Percentiles rank a stretch among this genome's conserved stretches.
Conservation (phyloP, 2,113 vertebrate species). For the Cervus canadensis region DNA sequence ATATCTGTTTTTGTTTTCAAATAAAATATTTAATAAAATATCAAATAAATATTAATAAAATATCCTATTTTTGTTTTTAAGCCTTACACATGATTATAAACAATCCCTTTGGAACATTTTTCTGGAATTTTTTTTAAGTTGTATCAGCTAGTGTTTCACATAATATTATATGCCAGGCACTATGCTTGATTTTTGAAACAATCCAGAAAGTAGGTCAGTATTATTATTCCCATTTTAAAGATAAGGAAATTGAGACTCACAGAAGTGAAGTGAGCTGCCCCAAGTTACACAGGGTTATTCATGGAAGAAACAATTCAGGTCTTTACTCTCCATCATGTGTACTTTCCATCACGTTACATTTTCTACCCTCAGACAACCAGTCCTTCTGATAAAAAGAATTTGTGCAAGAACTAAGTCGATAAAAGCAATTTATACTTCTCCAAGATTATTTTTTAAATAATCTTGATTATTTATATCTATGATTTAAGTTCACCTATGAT, state of each 20-base stretch:
- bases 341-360: background rate
- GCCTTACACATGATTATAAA: background rate
- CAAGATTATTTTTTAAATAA: background rate
- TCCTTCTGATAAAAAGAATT: background rate
- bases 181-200: background rate
- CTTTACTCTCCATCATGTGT: background rate
- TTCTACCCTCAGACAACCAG: background rate
- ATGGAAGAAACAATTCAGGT: background rate
- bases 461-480: no score
- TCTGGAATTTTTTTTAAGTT: background rate
- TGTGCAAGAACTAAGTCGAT: background rate
- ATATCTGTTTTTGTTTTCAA: background rate
- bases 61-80: background rate
- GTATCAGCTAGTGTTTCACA: background rate
- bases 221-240: background rate
- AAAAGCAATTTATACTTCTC: background rate
- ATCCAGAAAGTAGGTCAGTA: background rate
- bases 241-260: background rate
- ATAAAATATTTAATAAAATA: background rate
- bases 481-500: background rate
- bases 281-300: background rate
- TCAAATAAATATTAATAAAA: background rate
- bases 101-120: background rate
- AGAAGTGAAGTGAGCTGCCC: background rate
- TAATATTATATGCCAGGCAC: background rate